Evolutionary conservation across 2,888 invertebrate species (phyloP), one percentile per base, ranked within the genome.

Genomic region (Amiota mariae): DNA sequence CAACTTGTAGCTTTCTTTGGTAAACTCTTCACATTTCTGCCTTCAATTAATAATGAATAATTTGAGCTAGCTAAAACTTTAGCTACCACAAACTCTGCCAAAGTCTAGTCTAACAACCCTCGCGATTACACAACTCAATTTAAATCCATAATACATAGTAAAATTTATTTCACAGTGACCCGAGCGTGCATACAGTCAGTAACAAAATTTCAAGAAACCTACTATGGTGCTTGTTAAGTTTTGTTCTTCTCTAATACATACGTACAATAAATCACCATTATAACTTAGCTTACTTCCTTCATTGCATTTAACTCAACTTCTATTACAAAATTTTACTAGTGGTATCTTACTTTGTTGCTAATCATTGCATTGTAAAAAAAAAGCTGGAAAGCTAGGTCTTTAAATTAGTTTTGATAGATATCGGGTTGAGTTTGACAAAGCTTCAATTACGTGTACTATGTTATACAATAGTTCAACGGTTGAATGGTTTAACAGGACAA

Each of bases 21-120:
- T 72, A 36, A 61, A 63, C 72, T 72, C 46, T 51, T 51, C 46
- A 66, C 70, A 57, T 68, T 57, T 63, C 54, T 61, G 57, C 70
- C 47, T 64, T 74, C 74, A 81, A 78, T 79, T 76, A 81, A 77
- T 80, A 77, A 76, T 77, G 77, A 79, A 79, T 81, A 81, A 75
- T 76, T 75, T 75, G 70, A 71, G 70, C 71, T 59, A 70, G 72
- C 59, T 64, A 67, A 73, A 81, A 83, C 76, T 75, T 79, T 79
- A 66, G 46, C 73, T 49, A 46, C 24, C 73, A 51, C 73, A 72
- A 73, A 36, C 47, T 47, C 20, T 36, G n/a, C 63, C 59, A 13
- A 24, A 11, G 51, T 18, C 24, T 51, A 15, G 15, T 18, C 4
- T 20, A 24, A 36, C 49, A 51, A n/a, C 20, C 47, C 54, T 54